Conservation (phyloP, 1,140 invertebrate species). For the Drosophila guanche region DNA sequence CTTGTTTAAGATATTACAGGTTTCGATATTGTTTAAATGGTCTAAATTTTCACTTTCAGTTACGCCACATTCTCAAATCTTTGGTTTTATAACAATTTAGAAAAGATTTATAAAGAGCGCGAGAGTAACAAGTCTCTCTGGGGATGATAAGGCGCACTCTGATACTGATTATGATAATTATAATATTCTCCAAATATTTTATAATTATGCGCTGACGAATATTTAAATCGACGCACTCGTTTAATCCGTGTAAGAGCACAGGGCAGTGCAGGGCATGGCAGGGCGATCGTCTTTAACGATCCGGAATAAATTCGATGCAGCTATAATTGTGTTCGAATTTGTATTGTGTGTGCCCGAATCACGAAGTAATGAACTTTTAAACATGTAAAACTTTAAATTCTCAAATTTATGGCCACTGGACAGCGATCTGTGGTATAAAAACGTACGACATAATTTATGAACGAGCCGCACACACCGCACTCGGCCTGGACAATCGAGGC, state of each 20-base stretch:
- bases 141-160: slow-evolving; percentile 18
- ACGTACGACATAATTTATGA: slow-evolving; percentile 54
- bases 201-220: slow-evolving; percentile 41
- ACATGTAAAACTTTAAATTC: slow-evolving; percentile 56
- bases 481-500: slow-evolving; percentile 5
- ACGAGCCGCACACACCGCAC: slow-evolving; percentile 25
- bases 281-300: slow-evolving; percentile 52
- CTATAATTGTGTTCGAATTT: slow-evolving; percentile 29
- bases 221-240: slow-evolving; percentile 46
- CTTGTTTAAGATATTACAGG: too few relatives aligned
- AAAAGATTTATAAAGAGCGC: slow-evolving; percentile 28
- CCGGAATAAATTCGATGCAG: slow-evolving; percentile 39
- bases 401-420: slow-evolving; percentile 57
- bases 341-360: slow-evolving; percentile 36
- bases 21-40: too few relatives aligned
- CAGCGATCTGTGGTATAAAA: slow-evolving; percentile 46
- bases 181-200: slow-evolving; percentile 42
- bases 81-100: slow-evolving; percentile 25
- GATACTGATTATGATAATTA: not conserved
- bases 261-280: slow-evolving; percentile 12
- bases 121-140: not conserved
- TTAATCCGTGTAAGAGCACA: slow-evolving; percentile 26
- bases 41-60: not conserved
- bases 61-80: slow-evolving; percentile 5
- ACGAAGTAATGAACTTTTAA: slow-evolving; percentile 66